A percentile compares a stretch with the other conserved stretches of the same genome.
Conservation (phyloP, 2,888 invertebrate genomes). For the Lasioglossum oenotherae region DNA sequence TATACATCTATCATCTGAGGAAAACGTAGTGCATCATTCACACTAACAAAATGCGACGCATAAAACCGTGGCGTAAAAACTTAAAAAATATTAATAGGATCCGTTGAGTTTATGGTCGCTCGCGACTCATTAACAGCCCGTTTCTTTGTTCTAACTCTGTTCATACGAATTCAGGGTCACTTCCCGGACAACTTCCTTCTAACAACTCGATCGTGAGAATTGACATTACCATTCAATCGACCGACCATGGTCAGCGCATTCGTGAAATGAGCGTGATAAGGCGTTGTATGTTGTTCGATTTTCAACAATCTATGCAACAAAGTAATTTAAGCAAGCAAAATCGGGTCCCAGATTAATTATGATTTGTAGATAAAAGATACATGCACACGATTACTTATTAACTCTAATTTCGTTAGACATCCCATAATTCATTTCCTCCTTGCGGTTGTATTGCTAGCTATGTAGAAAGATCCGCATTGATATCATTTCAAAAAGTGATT, state of each 20-base stretch:
- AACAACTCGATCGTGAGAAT: constrained; percentile 30
- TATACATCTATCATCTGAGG: neutral
- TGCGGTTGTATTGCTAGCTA: neutral
- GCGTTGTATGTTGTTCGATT: neutral
- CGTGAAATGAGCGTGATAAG: neutral
- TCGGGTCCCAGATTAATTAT: neutral
- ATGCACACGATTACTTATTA: neutral
- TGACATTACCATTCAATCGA: constrained; percentile 46
- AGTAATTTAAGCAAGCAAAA: neutral
- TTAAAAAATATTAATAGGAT: constrained; percentile 1
- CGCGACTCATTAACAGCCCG: constrained; percentile 14
- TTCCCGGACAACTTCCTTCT: constrained; percentile 28
- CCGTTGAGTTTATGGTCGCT: neutral
- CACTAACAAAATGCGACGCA: neutral
- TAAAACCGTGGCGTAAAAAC: neutral
- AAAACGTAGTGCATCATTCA: neutral
- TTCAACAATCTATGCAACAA: neutral
- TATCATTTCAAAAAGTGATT: neutral
- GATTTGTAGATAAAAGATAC: neutral
- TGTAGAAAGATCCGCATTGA: neutral
- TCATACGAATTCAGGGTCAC: constrained; percentile 42
- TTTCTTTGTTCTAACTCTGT: constrained; percentile 28
- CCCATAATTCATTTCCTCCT: neutral
- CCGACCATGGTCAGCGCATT: neutral
- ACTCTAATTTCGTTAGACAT: neutral